phyloP scores from a whole-genome alignment of 2,113 vertebrate species.

The Pagrus major region DNA sequence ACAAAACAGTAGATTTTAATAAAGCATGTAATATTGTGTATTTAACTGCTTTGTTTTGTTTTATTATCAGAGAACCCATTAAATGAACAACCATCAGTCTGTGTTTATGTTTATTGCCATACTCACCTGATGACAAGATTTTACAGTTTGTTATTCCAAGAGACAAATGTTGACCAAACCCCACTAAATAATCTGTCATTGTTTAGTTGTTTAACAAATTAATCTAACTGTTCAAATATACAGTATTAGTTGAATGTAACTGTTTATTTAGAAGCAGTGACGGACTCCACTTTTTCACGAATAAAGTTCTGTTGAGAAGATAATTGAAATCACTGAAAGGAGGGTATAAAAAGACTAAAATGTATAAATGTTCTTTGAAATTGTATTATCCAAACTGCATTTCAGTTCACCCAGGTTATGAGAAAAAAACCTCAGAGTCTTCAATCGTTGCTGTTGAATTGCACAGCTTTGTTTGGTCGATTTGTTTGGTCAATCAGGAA shows the following conservation, averaged over 20 bases:
- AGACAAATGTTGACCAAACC: not conserved
- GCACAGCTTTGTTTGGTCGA: not conserved
- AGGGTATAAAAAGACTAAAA: not conserved
- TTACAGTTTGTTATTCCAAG: not conserved
- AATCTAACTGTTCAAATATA: not conserved
- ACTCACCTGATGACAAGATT: not conserved
- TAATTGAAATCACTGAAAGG: not conserved
- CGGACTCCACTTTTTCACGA: not conserved
- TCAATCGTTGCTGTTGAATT: no score
- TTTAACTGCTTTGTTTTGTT: conserved; percentile 50
- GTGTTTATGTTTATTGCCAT: conserved; percentile 3
- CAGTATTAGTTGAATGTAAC: not conserved
- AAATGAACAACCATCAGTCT: conserved; percentile 12
- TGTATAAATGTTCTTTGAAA: not conserved
- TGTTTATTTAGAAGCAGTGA: not conserved
- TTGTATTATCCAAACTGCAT: not conserved
- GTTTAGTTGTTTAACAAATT: not conserved
- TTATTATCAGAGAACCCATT: conserved; percentile 31
- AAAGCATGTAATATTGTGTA: conserved; percentile 74
- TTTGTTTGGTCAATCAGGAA: no score
- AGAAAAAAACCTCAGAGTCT: not conserved
- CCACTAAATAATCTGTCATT: not conserved
- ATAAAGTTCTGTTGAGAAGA: not conserved
- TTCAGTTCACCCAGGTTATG: not conserved
- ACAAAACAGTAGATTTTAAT: conserved; percentile 69